Base-by-base conservation (phyloP, 2,113 vertebrate species). In the Morone saxatilis region DNA sequence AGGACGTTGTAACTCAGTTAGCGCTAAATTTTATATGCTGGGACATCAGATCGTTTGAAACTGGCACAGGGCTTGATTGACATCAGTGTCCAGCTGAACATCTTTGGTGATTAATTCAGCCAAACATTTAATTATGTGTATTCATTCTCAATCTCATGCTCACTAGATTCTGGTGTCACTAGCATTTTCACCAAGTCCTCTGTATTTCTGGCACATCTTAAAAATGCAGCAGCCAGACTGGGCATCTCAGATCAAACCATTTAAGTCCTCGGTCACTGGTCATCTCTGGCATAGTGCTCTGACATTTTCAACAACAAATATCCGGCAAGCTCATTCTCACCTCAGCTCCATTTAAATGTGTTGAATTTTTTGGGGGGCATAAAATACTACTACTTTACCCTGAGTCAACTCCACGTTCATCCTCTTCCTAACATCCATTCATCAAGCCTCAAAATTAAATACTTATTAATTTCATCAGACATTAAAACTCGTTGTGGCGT, bases 401-500 rank as follows among this genome's bases (percentile, higher is more conserved):
- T 14, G 25, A 59, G 22, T 31, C 41, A 45, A 48, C 17, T 75
- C 1, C 1, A 45, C 1, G 0, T 9, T 66, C 11, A 31, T 54
- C 9, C 14, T 5, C 31, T 41, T 67, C 19, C 53, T 59, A 40
- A 47, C 36, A 51, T 62, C n/a, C 20, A 53, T n/a, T 20, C 22
- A 20, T 48, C 17, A 7, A 12, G 36, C 9, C 6, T 48, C 40
- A 40, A 45, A 50, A 72, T 57, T 43, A 7, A 47, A 25, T 2
- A 66, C 38, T 41, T 65, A 3, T 22, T 56, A 9, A 13, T 22
- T 65, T 20, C 10, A 20, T 17, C 40, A n/a, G 47, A 43, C 6
- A 22, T 61, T 25, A 10, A 40, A 19, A 65, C 68, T 67, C 16
- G 43, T 51, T 78, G 68, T 45, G 68, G 53, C 22, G 17, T 59